These are phyloP conservation scores for Tetramorium alpestre DNA, from an alignment of 1,140 invertebrate genomes.

Conservation along the genomic window DNA sequence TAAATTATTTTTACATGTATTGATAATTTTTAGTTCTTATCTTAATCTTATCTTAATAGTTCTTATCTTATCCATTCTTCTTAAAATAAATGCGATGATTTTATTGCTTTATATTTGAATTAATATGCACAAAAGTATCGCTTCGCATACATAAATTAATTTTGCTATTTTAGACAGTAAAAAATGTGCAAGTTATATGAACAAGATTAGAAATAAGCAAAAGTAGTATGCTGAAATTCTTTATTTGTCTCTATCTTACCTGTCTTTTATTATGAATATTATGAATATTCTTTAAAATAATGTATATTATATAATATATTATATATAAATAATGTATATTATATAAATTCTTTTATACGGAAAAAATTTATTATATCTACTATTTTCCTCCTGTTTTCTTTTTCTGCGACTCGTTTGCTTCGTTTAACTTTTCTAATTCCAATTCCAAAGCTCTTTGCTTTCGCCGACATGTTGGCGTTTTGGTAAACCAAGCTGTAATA, in stretches of 20 bases:
- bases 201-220: neutral
- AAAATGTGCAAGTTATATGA: neutral
- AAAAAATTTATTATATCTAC: neutral
- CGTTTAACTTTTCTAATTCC: constrained; percentile 85
- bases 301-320: neutral
- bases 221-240: neutral
- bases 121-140: neutral
- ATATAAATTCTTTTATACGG: neutral
- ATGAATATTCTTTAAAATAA: neutral
- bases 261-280: neutral
- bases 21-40: too few relatives aligned
- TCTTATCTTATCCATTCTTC: too few relatives aligned
- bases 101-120: too few relatives aligned
- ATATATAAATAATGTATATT: neutral
- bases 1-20: too few relatives aligned
- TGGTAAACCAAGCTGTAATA: constrained; percentile 88
- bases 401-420: constrained; percentile 86
- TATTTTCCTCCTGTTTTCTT: constrained; percentile 80
- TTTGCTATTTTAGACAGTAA: neutral
- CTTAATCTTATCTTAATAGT: too few relatives aligned
- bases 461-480: constrained; percentile 89
- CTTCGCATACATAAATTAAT: neutral
- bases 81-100: too few relatives aligned
- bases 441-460: constrained; percentile 87
- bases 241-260: neutral